Conservation (phyloP, 1,140 invertebrate species). For the silkworm (Bombyx mori) region DNA sequence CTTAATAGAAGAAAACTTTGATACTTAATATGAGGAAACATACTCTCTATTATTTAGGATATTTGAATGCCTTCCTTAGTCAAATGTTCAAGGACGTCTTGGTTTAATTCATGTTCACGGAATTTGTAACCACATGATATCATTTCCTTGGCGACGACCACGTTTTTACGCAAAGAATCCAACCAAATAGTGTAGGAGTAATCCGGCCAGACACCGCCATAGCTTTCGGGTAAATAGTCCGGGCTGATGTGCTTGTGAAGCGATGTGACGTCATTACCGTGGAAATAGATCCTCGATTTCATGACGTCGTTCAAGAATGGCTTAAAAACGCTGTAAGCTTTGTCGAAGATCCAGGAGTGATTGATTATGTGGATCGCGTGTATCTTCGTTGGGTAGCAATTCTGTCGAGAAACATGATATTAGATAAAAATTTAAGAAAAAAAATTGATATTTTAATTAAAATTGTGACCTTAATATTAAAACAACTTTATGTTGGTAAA, state of each 20-base stretch:
- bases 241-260: slow-evolving; percentile 82
- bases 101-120: slow-evolving; percentile 68
- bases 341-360: slow-evolving; percentile 85
- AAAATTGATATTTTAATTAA: too few relatives aligned
- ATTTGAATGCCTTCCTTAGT: slow-evolving; percentile 42
- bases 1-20: too few relatives aligned
- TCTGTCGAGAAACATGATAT: slow-evolving; percentile 56
- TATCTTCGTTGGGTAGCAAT: slow-evolving; percentile 81
- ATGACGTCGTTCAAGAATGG: slow-evolving; percentile 79
- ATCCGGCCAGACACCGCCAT: slow-evolving; percentile 80
- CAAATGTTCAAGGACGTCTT: slow-evolving; percentile 44
- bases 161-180: slow-evolving; percentile 72
- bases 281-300: slow-evolving; percentile 81
- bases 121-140: slow-evolving; percentile 77
- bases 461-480: too few relatives aligned
- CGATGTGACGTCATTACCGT: slow-evolving; percentile 81
- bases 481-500: too few relatives aligned
- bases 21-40: too few relatives aligned
- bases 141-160: slow-evolving; percentile 76
- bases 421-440: too few relatives aligned
- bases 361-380: slow-evolving; percentile 83
- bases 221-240: slow-evolving; percentile 78
- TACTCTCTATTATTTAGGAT: slow-evolving; percentile 15
- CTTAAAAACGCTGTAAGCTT: slow-evolving; percentile 83
- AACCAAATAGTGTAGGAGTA: slow-evolving; percentile 82